phyloP scores from a whole-genome alignment of 2,113 vertebrate genomes.

The Oreochromis tanganicae region DNA sequence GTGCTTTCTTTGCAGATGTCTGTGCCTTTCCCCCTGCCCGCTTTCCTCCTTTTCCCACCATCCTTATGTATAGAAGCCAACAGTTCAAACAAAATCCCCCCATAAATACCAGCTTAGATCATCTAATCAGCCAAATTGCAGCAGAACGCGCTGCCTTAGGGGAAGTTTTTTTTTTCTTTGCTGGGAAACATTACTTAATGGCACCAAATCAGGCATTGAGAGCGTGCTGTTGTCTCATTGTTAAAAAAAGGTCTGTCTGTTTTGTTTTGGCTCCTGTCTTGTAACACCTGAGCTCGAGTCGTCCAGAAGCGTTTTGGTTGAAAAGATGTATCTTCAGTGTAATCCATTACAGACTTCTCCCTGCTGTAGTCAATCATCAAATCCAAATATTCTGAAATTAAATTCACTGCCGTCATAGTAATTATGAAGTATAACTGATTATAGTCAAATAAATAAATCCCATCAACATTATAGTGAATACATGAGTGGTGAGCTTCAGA shows the following conservation, averaged over 20 bases:
- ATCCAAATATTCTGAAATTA: background rate
- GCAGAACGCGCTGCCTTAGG: constrained; percentile 26
- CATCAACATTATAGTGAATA: background rate
- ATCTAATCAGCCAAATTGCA: constrained; percentile 65
- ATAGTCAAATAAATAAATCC: background rate
- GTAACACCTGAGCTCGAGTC: background rate
- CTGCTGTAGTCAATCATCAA: background rate
- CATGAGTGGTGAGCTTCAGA: background rate
- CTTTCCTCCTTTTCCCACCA: background rate
- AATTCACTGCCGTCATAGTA: background rate
- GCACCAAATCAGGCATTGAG: constrained; percentile 35
- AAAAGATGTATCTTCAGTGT: background rate
- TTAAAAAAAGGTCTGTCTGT: background rate
- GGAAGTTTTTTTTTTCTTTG: constrained; percentile 8
- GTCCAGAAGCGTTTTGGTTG: background rate
- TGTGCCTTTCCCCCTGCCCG: background rate
- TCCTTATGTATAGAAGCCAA: constrained; percentile 35
- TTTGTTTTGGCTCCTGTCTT: background rate
- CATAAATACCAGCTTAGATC: constrained; percentile 52
- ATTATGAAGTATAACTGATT: background rate
- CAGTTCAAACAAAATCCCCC: constrained; percentile 55
- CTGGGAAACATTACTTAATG: constrained; percentile 61
- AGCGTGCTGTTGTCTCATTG: background rate
- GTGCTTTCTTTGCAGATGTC: background rate
- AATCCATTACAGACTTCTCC: background rate